phyloP scores from a whole-genome alignment of 2,888 invertebrate species.

The Ecliptopera silaceata region DNA sequence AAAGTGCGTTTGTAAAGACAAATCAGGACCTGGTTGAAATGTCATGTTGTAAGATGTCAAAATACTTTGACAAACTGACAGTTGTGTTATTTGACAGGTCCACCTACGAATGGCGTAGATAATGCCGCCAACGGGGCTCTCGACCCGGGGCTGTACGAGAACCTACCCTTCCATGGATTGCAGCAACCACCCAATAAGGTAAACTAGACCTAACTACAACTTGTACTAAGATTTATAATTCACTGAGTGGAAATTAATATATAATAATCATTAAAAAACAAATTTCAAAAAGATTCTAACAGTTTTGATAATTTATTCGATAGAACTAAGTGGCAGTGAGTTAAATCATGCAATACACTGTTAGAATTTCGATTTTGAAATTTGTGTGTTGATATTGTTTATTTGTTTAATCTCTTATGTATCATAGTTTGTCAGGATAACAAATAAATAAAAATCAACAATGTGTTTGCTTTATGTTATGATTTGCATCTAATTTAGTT shows the following conservation, averaged over 20 bases:
- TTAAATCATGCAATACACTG: no score
- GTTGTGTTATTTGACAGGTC: conserved; percentile 59
- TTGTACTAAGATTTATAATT: background rate
- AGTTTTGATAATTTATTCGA: no score
- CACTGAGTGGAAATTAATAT: background rate
- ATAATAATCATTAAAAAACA: background rate
- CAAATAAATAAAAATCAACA: conserved; percentile 10
- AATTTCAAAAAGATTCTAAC: background rate
- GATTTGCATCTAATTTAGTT: conserved; percentile 63
- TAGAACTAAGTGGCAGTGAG: no score
- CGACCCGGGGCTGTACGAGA: conserved; percentile 95
- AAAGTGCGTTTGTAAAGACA: no score
- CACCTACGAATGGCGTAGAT: conserved; percentile 83
- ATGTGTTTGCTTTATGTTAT: conserved; percentile 49
- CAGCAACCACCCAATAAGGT: conserved; percentile 97
- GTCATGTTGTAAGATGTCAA: no score
- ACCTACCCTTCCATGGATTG: conserved; percentile 96
- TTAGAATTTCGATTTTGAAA: background rate
- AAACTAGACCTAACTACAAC: conserved; percentile 46
- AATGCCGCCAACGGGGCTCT: conserved; percentile 84
- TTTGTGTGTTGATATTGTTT: conserved; percentile 8
- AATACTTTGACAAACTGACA: no score
- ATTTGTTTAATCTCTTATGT: background rate
- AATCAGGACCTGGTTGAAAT: no score
- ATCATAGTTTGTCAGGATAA: background rate